Evolutionary conservation across 1,140 invertebrate genomes (phyloP), one percentile per base, ranked within the genome.

Genomic region (Steinernema feltiae): DNA sequence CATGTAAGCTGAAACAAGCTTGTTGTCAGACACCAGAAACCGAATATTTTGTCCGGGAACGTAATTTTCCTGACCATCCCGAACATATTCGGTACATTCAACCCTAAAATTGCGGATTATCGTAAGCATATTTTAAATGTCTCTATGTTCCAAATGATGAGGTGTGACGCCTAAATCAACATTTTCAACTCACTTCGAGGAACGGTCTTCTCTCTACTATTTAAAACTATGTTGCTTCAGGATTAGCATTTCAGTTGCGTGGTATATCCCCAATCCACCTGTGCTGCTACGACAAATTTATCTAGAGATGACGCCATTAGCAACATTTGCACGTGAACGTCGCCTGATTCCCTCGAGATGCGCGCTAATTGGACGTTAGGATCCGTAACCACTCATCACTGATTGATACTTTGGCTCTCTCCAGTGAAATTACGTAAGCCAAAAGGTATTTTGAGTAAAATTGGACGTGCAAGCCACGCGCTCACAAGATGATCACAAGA

Each of bases 261-360:
- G 53, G 53, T 41, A 41, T 18, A 41, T 41, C 35, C 35, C 7
- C 7, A 7, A 41, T 41, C 35, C 53, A 63, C 53, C 53, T 63
- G 53, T 63, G 53, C 7, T 46, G 7, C n/a, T n/a, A n/a, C 24
- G 53, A 63, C 24, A 63, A 63, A 63, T 63, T 63, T 63, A 63
- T 63, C 53, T 63, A 7, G 3, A 7, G 2, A 63, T 63, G 53
- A 63, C 53, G 53, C 24, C 12, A 12, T 12, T 21, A 3, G 2
- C 24, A 21, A 63, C 53, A 63, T 63, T 63, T 63, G 53, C 53
- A 12, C 41, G n/a, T 15, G 24, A 63, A 27, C 12, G 24, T 27
- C 15, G 53, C 3, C 3, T n/a, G 24, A 27, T 27, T 63, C 53
- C 53, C 53, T 21, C 24, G 53, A 21, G 53, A 63, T 63, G 53